Conservation (phyloP, 2,888 invertebrate genomes). For the Volucella zonaria region DNA sequence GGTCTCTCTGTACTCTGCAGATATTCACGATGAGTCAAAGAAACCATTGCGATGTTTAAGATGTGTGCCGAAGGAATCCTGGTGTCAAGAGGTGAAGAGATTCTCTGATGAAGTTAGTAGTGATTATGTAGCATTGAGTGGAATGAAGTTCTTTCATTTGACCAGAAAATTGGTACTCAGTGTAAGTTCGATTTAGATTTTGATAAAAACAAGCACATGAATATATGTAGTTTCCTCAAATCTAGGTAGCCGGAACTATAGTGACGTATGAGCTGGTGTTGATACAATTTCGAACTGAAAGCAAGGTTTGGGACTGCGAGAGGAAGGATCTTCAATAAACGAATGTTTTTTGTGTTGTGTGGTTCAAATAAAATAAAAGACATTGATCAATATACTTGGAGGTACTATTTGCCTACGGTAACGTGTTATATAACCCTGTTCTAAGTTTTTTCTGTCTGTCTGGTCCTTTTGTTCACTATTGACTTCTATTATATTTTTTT, state of each 20-base stretch:
- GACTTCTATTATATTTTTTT: too few relatives aligned
- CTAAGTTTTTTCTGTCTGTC: too few relatives aligned
- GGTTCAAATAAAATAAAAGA: too few relatives aligned
- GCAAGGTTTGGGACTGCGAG: conserved; percentile 77
- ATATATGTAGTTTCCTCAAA: conserved; percentile 15
- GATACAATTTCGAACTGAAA: conserved; percentile 84
- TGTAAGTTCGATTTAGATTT: conserved; percentile 75
- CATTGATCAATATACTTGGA: too few relatives aligned
- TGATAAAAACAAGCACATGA: not conserved
- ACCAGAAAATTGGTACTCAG: conserved; percentile 81
- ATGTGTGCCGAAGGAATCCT: conserved; percentile 83
- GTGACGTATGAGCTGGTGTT: conserved; percentile 85
- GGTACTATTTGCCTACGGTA: too few relatives aligned
- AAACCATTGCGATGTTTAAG: conserved; percentile 81
- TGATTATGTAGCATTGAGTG: conserved; percentile 80
- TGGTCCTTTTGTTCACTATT: too few relatives aligned
- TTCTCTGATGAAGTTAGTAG: conserved; percentile 81
- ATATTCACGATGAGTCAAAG: conserved; percentile 84
- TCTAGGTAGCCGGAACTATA: conserved; percentile 85
- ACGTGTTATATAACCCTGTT: too few relatives aligned
- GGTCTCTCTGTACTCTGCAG: conserved; percentile 85
- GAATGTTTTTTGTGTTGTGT: not conserved
- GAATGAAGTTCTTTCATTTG: conserved; percentile 82
- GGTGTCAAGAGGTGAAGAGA: conserved; percentile 83
- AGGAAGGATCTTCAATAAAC: conserved; percentile 35